Evolutionary conservation across 1,140 invertebrate genomes (phyloP), one percentile per base, ranked within the genome.

Genomic region (Polyergus mexicanus): DNA sequence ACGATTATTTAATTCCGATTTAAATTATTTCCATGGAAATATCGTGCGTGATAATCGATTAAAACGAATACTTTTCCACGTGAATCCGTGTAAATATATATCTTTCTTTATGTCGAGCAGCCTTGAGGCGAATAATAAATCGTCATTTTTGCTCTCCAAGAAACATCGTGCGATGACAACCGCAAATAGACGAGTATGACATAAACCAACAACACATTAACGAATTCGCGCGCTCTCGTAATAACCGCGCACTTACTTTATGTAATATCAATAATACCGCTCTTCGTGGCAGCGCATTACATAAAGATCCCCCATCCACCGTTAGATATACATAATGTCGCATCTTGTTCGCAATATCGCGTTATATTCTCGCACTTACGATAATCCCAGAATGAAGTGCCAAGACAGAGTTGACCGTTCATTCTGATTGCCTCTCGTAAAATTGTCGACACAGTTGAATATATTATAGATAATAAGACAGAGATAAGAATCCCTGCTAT

Each of bases 171-270:
- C 60, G 32, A 5, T 69, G 65, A 69, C 65, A n/a, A 69, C 13
- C 5, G 10, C 10, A 32, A 66, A 0, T 19, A 69, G 63, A 80
- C 66, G 38, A 51, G 28, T 78, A 54, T 54, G 76, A 78, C 44
- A 78, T 80, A 56, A 80, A 54, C 22, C 77, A 51, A 68, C 76
- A 78, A 41, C 28, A 5, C 10, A 38, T 69, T 80, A 56, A 80
- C 63, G 56, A 80, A 80, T 80, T 80, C 32, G 56, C 63, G 22
- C 63, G 62, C 44, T 13, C 6, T 68, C 13, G 65, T 80, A 80
- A 69, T 35, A 65, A 19, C 32, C n/a, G 47, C 32, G 44, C 32
- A 22, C 35, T 80, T 69, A 56, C 63, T 80, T 80, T 69, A 80
- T 80, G 47, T 80, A 80, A 80, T 80, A 54, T 35, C 47, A 35